Base-by-base conservation (phyloP, 1,140 invertebrate genomes). In the Macrotrachela quadricornifera region DNA sequence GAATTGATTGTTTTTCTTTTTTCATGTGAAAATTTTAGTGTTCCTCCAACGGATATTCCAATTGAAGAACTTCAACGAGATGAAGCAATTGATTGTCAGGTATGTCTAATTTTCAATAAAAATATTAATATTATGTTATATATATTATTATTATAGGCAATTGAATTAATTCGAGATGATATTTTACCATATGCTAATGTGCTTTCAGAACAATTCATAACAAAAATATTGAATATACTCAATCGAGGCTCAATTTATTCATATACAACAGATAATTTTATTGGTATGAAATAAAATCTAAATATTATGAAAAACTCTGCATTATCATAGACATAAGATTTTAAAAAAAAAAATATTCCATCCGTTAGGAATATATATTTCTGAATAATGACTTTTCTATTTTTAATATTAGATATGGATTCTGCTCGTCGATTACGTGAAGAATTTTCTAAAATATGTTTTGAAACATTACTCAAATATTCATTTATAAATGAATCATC, bases 381-480 rank as follows among this genome's bases (percentile, higher is more conserved):
- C 21, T 30, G 8, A 4, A 30, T 30, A 4, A 30, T 30, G 2
- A 30, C 21, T 30, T 30, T 8, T 30, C 8, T 30, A 4, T 30
- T 30, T 4, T 30, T 4, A 30, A 4, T 30, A 30, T 30, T 30
- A 30, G 82, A 86, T 60, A 80, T 79, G 57, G 82, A 88, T 64
- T 79, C 80, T 18, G 83, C 84, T 63, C 70, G 84, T 54, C 82
- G 80, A 55, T 70, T 86, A 55, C 69, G 87, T 17, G 87, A 95
- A 70, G 87, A 92, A 62, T 92, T 95, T 72, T 87, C 88, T 17
- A 82, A 88, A 63, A 83, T 82, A 0, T 95, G 90, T 64, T 94
- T 95, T 64, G 87, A 94, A 69, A 92, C 88, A 1, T 72, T 94
- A 17, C 74, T 95, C 13, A 85, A 92, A 68, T 94, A 92, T 72